Percentiles rank a stretch among this genome's conserved stretches.
These are phyloP conservation scores for Tor tambroides DNA, from an alignment of 2,113 vertebrate species.

Conservation along the genomic window DNA sequence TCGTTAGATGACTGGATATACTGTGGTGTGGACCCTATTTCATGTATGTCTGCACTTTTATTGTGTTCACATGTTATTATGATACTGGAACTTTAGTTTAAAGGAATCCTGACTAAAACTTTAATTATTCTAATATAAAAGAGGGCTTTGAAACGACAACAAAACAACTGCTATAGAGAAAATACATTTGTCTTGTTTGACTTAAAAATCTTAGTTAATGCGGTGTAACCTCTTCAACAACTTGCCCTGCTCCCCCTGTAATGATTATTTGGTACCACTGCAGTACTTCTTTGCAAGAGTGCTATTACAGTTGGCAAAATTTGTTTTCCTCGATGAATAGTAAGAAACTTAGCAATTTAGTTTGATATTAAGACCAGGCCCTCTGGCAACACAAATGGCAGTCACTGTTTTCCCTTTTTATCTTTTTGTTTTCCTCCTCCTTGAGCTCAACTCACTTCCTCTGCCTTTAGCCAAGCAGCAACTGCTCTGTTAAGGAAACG, in stretches of 20 bases:
- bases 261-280: not conserved
- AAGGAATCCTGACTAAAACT: not conserved
- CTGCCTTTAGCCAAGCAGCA: constrained; percentile 1
- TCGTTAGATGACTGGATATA: not conserved
- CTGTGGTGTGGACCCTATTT: not conserved
- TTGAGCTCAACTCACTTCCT: constrained; percentile 13
- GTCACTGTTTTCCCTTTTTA: not conserved
- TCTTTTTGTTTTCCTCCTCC: constrained; percentile 16
- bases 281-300: not conserved
- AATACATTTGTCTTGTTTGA: not conserved
- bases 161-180: not conserved
- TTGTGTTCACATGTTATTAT: not conserved
- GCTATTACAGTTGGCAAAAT: not conserved
- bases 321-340: not conserved
- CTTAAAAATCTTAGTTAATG: not conserved
- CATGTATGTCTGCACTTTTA: not conserved
- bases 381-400: not conserved
- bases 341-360: not conserved
- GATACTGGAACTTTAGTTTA: not conserved
- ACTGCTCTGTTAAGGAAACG: constrained; percentile 8
- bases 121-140: not conserved
- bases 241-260: not conserved
- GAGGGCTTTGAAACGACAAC: not conserved
- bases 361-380: constrained; percentile 1
- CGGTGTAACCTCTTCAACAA: not conserved